A percentile compares a stretch with the other conserved stretches of the same genome.
Conservation (phyloP, 2,888 invertebrate species). For the Drosophila buzzatii region DNA sequence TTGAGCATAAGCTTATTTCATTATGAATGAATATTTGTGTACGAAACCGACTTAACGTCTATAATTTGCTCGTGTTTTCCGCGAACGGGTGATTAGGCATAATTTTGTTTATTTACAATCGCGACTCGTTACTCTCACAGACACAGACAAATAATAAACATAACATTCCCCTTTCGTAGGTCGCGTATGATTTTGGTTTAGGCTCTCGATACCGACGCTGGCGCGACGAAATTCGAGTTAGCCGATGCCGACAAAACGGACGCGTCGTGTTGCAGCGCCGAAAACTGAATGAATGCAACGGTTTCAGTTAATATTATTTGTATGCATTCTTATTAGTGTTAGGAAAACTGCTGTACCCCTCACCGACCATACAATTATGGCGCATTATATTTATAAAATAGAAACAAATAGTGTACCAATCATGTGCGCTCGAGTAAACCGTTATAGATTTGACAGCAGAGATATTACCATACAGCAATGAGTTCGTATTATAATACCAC, state of each 20-base stretch:
- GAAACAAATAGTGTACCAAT: slow-evolving; percentile 12
- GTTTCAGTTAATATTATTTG: slow-evolving; percentile 42
- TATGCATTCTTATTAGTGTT: slow-evolving; percentile 1
- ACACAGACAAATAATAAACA: slow-evolving; percentile 41
- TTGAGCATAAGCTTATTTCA: too few species aligned
- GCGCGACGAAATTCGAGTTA: slow-evolving; percentile 59
- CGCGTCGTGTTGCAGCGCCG: slow-evolving; percentile 60
- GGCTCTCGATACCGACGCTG: slow-evolving; percentile 25
- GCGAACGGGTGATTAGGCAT: slow-evolving; percentile 21
- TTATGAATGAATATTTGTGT: too few species aligned
- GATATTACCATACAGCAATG: slow-evolving; percentile 26
- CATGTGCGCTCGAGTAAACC: slow-evolving; percentile 2
- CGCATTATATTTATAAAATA: slow-evolving; percentile 31
- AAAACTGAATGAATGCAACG: slow-evolving; percentile 71
- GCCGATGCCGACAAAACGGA: slow-evolving; percentile 19
- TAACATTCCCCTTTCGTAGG: slow-evolving; percentile 14
- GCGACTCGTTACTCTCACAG: slow-evolving; percentile 9
- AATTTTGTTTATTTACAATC: slow-evolving; percentile 48
- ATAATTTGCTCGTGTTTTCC: background rate
- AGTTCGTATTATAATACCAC: slow-evolving; percentile 26
- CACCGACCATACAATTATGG: slow-evolving; percentile 50
- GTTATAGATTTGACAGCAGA: slow-evolving; percentile 51
- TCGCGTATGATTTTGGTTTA: slow-evolving; percentile 21
- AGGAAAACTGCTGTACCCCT: slow-evolving; percentile 15
- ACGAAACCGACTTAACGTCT: background rate